Base-by-base conservation (phyloP, 2,797 vertebrate species). In the Antennarius maculatus region DNA sequence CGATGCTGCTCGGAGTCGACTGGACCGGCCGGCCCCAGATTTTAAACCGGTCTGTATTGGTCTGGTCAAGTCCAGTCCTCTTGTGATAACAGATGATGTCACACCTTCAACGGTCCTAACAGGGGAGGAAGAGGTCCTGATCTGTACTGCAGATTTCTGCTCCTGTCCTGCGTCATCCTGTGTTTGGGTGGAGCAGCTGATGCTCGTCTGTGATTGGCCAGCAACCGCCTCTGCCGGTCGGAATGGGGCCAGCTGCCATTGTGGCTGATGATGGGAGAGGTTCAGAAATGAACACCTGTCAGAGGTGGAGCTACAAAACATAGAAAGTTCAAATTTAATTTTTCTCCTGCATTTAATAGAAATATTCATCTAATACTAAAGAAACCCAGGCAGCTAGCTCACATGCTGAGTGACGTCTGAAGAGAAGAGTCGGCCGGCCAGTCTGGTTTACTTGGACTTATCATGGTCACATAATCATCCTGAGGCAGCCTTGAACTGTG, bases 391-490 rank as follows among this genome's bases (percentile, higher is more conserved):
- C 43, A n/a, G 43, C 43, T 43, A 43, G 34, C 37, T 16, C 16
- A 88, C 90, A 84, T 84, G 81, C 45, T 70, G 49, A 82, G 71
- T 0, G 81, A 73, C 0, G 77, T 58, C 37, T 81, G 74, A n/a
- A 66, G 69, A 2, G 70, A 69, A 0, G 72, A 70, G 43, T 4
- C 15, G 12, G 37, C 47, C 0, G 75, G 56, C 3, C 48, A 50
- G 39, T 23, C 17, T 23, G n/a, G 63, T 72, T 81, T 87, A 1
- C 56, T 59, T 27, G 85, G 90, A 57, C 85, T 90, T 3, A 34
- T 43, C 87, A 91, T 89, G 28, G 57, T 51, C 23, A 88, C 47
- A 6, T 90, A 90, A 12, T 90, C 87, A 6, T 89, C 77, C 54
- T 67, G 86, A 58, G 74, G 53, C 15, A 56, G n/a, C 49, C 16